These are phyloP conservation scores for Hiodon tergisus DNA, from an alignment of 2,113 vertebrate genomes.

Conservation along the genomic window DNA sequence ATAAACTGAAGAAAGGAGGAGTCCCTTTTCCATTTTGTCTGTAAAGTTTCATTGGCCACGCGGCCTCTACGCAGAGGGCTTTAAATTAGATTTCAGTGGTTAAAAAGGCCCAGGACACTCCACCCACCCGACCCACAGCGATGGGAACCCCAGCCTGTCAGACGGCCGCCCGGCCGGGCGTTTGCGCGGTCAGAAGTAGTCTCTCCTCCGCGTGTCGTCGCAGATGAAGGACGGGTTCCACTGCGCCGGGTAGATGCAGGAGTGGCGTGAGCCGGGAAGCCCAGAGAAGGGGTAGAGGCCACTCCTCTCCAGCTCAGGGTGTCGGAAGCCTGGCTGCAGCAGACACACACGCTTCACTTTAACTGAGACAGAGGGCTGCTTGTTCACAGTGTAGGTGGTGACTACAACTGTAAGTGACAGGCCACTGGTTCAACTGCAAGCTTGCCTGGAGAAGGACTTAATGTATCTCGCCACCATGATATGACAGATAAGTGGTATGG, in stretches of 20 bases:
- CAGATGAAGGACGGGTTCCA: slow-evolving; percentile 94
- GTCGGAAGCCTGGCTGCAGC: slow-evolving; percentile 72
- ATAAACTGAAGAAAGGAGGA: too few species aligned
- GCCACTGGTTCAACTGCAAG: too few species aligned
- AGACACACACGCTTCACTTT: slow-evolving; percentile 22
- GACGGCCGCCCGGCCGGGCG: neutral
- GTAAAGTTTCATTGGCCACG: too few species aligned
- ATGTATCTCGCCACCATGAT: too few species aligned
- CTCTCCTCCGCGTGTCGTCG: slow-evolving; percentile 89
- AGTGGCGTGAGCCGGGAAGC: slow-evolving; percentile 89
- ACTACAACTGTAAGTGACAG: too few species aligned
- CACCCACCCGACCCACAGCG: neutral
- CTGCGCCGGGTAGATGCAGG: slow-evolving; percentile 93
- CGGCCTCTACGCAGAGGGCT: too few species aligned
- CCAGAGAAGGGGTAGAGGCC: slow-evolving; percentile 88
- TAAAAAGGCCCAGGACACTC: neutral
- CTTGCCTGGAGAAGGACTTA: too few species aligned
- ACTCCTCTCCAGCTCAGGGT: slow-evolving; percentile 87
- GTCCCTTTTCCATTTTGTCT: too few species aligned
- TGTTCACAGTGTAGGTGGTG: too few species aligned
- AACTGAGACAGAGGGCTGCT: neutral
- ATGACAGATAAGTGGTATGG: too few species aligned
- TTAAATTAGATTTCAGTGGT: too few species aligned
- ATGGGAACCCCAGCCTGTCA: neutral
- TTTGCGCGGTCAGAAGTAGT: slow-evolving; percentile 78